phyloP scores from a whole-genome alignment of 2,797 vertebrate genomes.

The Neoniphon sammara region DNA sequence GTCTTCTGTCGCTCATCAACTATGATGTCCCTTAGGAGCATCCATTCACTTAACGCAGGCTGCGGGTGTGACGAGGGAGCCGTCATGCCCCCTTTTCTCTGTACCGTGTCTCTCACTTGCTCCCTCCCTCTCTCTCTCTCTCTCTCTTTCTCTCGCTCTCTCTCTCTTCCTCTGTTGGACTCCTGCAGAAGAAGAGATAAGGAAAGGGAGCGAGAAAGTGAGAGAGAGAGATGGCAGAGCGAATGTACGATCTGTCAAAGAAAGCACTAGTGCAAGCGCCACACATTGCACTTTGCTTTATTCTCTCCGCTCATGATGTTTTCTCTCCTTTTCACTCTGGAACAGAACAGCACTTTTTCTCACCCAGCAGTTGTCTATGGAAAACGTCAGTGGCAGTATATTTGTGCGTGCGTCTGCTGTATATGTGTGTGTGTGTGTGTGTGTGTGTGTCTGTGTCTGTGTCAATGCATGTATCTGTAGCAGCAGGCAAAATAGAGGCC shows the following conservation, averaged over 20 bases:
- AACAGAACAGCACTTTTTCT: constrained; percentile 1
- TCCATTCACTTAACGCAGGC: background rate
- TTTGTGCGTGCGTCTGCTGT: background rate
- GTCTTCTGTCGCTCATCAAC: constrained; percentile 1
- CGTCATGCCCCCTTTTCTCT: background rate
- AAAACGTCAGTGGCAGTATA: constrained; percentile 15
- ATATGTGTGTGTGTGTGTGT: background rate
- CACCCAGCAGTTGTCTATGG: background rate
- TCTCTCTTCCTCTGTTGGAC: no score
- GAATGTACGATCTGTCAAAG: constrained; percentile 2
- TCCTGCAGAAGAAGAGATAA: constrained; percentile 21
- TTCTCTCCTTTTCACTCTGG: constrained; percentile 11
- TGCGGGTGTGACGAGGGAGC: constrained; percentile 5
- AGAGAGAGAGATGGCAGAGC: constrained; percentile 1
- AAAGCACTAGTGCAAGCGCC: background rate
- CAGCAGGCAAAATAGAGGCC: constrained; percentile 40
- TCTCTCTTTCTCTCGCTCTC: no score
- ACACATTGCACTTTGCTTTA: background rate
- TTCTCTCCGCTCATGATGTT: constrained; percentile 1
- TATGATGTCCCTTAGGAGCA: background rate
- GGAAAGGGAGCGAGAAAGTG: constrained; percentile 2
- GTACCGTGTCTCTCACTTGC: background rate
- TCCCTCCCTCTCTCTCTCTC: background rate
- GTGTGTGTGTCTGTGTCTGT: constrained; percentile 9
- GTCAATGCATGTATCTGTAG: constrained; percentile 6